Conservation (phyloP, 2,797 vertebrate species). For the Phataginus tetradactyla region DNA sequence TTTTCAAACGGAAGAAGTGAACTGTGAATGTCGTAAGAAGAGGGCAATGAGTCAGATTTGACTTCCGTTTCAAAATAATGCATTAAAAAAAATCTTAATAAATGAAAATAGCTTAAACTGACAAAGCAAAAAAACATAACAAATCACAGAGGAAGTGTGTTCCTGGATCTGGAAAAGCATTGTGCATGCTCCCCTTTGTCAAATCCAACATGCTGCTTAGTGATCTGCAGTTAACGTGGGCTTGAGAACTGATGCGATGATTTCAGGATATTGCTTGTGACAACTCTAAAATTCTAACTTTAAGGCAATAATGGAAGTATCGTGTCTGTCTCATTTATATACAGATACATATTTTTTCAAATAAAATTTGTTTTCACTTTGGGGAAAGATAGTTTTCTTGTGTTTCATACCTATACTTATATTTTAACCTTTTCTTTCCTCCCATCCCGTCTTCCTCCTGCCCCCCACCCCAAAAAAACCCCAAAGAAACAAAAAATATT, state of each 20-base stretch:
- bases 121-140: neutral
- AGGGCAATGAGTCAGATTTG: constrained; percentile 34
- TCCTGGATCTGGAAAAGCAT: neutral
- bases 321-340: neutral
- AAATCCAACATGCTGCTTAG: neutral
- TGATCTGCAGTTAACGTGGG: neutral
- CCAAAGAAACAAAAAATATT: neutral
- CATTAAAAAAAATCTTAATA: neutral
- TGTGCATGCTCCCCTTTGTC: neutral
- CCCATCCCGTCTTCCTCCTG: neutral
- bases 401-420: neutral
- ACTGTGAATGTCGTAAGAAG: constrained; percentile 7
- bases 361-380: neutral
- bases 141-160: neutral
- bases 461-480: neutral
- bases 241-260: neutral
- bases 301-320: neutral
- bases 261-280: constrained; percentile 14
- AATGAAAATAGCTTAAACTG: constrained; percentile 18
- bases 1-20: constrained; percentile 70
- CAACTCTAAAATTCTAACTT: neutral
- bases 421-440: neutral
- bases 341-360: neutral
- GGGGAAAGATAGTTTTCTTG: constrained; percentile 14
- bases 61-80: constrained; percentile 27